phyloP scores from a whole-genome alignment of 2,113 vertebrate species.

The Alethe castanea region DNA sequence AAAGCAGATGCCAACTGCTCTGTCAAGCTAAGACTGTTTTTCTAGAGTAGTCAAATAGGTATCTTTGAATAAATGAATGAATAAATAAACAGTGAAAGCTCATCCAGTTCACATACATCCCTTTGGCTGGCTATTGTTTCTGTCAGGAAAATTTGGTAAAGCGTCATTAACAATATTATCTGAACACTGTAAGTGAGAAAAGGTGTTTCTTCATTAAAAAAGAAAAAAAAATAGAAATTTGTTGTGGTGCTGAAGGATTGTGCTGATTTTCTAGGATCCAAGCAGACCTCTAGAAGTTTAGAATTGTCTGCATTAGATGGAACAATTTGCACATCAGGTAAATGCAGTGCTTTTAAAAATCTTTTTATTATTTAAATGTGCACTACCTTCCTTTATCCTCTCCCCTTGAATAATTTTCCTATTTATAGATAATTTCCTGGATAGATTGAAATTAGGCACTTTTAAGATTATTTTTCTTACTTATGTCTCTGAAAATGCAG shows the following conservation, averaged over 20 bases:
- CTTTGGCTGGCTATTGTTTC: background rate
- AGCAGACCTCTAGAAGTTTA: background rate
- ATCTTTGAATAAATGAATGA: background rate
- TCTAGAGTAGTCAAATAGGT: background rate
- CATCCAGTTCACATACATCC: background rate
- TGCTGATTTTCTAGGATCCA: background rate
- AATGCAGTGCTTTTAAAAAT: background rate
- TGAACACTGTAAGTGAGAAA: background rate
- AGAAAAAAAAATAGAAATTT: background rate
- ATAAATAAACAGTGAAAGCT: background rate
- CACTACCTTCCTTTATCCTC: accelerated
- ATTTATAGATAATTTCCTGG: background rate
- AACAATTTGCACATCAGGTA: background rate
- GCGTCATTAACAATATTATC: background rate
- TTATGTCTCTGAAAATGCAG: background rate
- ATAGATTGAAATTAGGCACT: background rate
- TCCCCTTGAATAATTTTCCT: accelerated
- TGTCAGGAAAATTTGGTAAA: background rate
- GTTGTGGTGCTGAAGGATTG: background rate
- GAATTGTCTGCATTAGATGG: background rate
- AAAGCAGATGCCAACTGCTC: background rate
- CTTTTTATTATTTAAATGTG: background rate
- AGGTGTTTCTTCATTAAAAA: background rate
- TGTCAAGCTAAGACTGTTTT: background rate
- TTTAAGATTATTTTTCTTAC: background rate